phyloP scores from a whole-genome alignment of 2,888 invertebrate species.

The Bellardia bayeri region DNA sequence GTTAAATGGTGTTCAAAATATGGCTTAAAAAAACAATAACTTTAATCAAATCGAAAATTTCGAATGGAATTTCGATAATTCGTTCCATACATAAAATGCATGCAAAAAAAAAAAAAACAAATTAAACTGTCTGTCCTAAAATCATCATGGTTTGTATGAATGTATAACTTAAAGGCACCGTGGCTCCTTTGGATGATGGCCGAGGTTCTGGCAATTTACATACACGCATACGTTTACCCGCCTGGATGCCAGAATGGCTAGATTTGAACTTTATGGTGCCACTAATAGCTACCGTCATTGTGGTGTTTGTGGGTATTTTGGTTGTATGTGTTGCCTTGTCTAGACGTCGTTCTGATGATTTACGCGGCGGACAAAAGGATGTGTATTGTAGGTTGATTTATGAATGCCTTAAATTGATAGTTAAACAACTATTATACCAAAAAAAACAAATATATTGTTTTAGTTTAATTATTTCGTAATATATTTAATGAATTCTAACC shows the following conservation, averaged over 20 bases:
- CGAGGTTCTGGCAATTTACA: constrained; percentile 84
- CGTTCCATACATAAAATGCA: constrained; percentile 50
- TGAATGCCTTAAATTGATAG: constrained; percentile 58
- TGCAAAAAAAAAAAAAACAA: neutral
- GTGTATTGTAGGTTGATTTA: constrained; percentile 88
- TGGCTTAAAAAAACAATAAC: constrained; percentile 48
- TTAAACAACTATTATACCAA: neutral
- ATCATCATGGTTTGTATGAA: constrained; percentile 69
- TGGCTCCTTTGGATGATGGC: constrained; percentile 90
- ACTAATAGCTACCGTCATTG: constrained; percentile 94
- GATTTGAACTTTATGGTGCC: constrained; percentile 96
- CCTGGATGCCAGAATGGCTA: constrained; percentile 94
- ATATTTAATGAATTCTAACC: constrained; percentile 5
- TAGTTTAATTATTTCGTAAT: constrained; percentile 35
- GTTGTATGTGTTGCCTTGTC: constrained; percentile 95
- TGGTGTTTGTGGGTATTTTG: constrained; percentile 94
- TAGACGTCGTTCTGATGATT: constrained; percentile 91
- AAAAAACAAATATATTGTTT: constrained; percentile 14
- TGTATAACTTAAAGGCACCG: constrained; percentile 87
- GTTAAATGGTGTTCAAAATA: constrained; percentile 70
- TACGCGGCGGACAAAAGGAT: constrained; percentile 92
- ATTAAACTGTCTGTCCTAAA: neutral
- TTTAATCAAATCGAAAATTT: constrained; percentile 65
- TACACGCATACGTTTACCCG: constrained; percentile 85
- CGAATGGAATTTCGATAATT: constrained; percentile 66